phyloP scores from a whole-genome alignment of 2,797 vertebrate species.

The Micromesistius poutassou region DNA sequence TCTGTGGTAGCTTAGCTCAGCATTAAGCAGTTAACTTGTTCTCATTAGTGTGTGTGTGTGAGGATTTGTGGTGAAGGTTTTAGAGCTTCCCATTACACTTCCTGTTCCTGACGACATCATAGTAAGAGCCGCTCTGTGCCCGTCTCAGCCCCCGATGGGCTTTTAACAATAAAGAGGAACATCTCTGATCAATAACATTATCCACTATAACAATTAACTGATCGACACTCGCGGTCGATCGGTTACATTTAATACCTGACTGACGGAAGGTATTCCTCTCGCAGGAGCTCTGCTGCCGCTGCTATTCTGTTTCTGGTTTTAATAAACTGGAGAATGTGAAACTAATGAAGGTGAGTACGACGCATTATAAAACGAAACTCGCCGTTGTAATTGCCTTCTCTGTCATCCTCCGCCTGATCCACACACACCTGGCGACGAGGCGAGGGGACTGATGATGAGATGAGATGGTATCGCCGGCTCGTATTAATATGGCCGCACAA shows the following conservation, averaged over 20 bases:
- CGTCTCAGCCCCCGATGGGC: constrained; percentile 36
- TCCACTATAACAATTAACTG: too few species aligned
- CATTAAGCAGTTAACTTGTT: constrained; percentile 49
- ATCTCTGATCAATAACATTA: constrained; percentile 20
- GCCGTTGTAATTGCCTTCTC: not conserved
- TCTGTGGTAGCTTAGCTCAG: constrained; percentile 34
- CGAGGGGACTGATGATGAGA: not conserved
- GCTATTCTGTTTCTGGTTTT: constrained; percentile 10
- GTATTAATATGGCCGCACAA: constrained; percentile 20
- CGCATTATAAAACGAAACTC: not conserved
- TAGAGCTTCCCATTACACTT: constrained; percentile 28
- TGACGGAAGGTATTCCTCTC: constrained; percentile 8
- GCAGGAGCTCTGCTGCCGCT: constrained; percentile 3
- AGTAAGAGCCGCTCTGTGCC: constrained; percentile 29
- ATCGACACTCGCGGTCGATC: constrained; percentile 28
- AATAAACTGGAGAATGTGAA: constrained; percentile 14
- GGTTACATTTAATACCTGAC: constrained; percentile 24
- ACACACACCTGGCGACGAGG: not conserved
- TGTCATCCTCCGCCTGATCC: not conserved
- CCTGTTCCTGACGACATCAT: constrained; percentile 34
- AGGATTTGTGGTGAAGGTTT: constrained; percentile 37
- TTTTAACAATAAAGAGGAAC: constrained; percentile 44
- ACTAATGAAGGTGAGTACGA: not conserved
- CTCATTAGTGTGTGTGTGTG: constrained; percentile 37
- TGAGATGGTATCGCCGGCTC: constrained; percentile 19